A percentile compares a stretch with the other conserved stretches of the same genome.
Evolutionary conservation across 1,140 invertebrate genomes (phyloP).

Genomic region (Meteorus sp.): DNA sequence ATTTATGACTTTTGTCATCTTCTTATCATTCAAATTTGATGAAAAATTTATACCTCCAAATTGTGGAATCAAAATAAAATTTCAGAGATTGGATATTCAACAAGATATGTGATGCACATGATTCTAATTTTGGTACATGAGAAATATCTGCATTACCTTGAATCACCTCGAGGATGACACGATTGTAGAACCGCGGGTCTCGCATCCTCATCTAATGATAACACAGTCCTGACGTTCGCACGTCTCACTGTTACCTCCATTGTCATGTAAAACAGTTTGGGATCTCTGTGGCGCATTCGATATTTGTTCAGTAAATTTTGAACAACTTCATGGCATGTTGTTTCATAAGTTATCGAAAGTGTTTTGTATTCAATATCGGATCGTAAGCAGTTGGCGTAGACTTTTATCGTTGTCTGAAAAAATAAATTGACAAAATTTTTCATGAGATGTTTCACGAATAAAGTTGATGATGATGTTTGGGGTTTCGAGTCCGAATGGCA

Average conservation of each 20-base stretch:
- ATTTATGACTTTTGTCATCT: too few relatives aligned
- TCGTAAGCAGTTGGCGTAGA: slow-evolving; percentile 84
- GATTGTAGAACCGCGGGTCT: slow-evolving; percentile 85
- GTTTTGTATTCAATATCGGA: slow-evolving; percentile 94
- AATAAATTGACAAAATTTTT: slow-evolving; percentile 18
- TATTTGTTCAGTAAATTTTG: slow-evolving; percentile 84
- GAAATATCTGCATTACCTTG: slow-evolving; percentile 64
- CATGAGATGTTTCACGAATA: slow-evolving; percentile 4
- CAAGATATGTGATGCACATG: too few relatives aligned
- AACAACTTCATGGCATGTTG: slow-evolving; percentile 84
- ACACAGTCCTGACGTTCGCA: slow-evolving; percentile 77
- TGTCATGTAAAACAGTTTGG: slow-evolving; percentile 88
- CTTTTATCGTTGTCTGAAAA: slow-evolving; percentile 86
- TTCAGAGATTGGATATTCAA: too few relatives aligned
- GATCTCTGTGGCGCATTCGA: slow-evolving; percentile 88
- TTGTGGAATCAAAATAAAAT: too few relatives aligned
- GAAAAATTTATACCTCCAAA: too few relatives aligned
- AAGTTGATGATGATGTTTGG: not conserved
- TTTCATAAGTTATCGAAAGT: slow-evolving; percentile 80
- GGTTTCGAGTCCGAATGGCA: too few relatives aligned
- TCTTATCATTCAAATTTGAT: too few relatives aligned
- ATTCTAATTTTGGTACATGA: not conserved
- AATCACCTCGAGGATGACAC: slow-evolving; percentile 89
- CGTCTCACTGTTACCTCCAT: slow-evolving; percentile 88
- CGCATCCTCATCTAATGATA: slow-evolving; percentile 85